Percentiles rank a stretch among this genome's conserved stretches.
Conservation (phyloP, 2,113 vertebrate species). For the Oryzias melastigma region DNA sequence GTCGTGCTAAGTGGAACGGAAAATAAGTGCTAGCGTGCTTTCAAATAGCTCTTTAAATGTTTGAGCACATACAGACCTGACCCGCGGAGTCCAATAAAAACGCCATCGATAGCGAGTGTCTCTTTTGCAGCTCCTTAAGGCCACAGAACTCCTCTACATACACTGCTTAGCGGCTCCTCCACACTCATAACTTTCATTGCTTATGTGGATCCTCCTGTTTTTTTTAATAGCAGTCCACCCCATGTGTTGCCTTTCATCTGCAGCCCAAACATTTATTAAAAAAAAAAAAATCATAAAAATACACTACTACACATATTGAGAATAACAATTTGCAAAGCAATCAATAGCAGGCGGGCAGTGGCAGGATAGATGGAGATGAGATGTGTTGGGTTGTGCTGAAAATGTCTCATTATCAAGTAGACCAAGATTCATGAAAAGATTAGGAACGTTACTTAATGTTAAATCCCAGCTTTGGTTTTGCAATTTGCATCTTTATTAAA, state of each 20-base stretch:
- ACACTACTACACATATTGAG: constrained; percentile 60
- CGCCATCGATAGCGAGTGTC: not conserved
- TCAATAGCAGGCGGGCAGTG: constrained; percentile 70
- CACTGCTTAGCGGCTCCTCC: constrained; percentile 25
- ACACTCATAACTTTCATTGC: constrained; percentile 49
- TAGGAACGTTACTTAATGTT: constrained; percentile 62
- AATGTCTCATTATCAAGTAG: constrained; percentile 71
- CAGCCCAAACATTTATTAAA: constrained; percentile 75
- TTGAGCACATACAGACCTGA: not conserved
- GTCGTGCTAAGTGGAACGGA: constrained; percentile 1
- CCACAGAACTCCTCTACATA: constrained; percentile 21
- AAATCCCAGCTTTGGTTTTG: constrained; percentile 53
- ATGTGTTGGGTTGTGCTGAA: constrained; percentile 52
- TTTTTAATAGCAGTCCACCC: constrained; percentile 71
- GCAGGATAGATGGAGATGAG: constrained; percentile 61
- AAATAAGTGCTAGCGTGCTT: not conserved
- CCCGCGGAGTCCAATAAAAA: constrained; percentile 16
- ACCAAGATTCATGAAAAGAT: constrained; percentile 64
- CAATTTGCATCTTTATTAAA: constrained; percentile 60
- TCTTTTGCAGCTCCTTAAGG: constrained; percentile 15
- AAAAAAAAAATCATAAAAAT: constrained; percentile 31
- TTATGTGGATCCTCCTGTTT: constrained; percentile 65
- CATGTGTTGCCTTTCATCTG: constrained; percentile 70
- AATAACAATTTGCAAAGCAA: constrained; percentile 77
- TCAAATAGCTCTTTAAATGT: constrained; percentile 13